Base-by-base conservation (phyloP, 1,140 invertebrate genomes). In the Oscheius sp. region DNA sequence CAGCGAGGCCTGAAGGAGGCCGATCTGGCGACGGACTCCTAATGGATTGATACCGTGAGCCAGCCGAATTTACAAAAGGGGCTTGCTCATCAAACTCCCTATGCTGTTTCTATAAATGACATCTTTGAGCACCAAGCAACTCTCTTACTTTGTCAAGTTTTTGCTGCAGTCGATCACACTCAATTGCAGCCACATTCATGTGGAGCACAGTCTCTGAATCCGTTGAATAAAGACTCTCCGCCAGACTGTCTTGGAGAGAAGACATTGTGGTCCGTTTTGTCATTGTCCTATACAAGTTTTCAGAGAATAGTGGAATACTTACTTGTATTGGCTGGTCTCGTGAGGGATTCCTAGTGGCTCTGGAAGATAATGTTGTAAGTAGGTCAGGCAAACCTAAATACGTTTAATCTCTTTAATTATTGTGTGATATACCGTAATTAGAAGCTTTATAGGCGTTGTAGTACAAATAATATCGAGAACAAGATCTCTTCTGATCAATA, bases 11-110 rank as follows among this genome's bases (percentile, higher is more conserved):
- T 26, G 35, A 10, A 4, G 34, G 26, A 18, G 45, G 58, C 15
- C 20, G 35, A 45, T 32, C 35, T 31, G 32, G n/a, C n/a, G n/a
- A n/a, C n/a, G n/a, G n/a, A n/a, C n/a, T 55, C 65, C 36, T 23
- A n/a, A 71, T 71, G 1, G 69, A 52, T 18, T 71, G 69, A 31
- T 71, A 71, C 36, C 64, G 69, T 3, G 69, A 64, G 1, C 63
- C 61, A 4, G 69, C 63, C 34, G 46, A 42, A 20, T 35, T 36
- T 15, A 71, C 26, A 15, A 71, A 58, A 20, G 69, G 69, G 10
- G 46, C 52, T 55, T 71, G 45, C 42, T 71, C 69, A 31, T 64
- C 59, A 1, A 49, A 42, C 7, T 46, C 35, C 32, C 46, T 32
- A 36, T 45, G 3, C 38, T 49, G 28, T 35, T 63, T 45, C 42